phyloP scores from a whole-genome alignment of 2,797 vertebrate species.

The Pelodytes ibericus region DNA sequence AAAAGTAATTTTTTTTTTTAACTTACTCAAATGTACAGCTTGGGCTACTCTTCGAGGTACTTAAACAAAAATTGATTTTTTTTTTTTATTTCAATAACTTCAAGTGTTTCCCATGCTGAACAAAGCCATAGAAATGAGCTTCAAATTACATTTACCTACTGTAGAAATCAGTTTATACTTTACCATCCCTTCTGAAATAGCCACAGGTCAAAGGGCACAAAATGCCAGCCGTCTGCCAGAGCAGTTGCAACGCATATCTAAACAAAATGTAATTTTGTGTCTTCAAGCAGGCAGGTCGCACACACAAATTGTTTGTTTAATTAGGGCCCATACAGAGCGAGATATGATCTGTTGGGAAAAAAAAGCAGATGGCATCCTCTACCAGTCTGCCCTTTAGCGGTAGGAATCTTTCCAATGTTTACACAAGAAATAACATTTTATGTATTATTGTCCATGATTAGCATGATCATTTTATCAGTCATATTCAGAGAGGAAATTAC shows the following conservation, averaged over 20 bases:
- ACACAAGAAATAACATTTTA: slow-evolving; percentile 54
- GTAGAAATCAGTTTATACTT: slow-evolving; percentile 13
- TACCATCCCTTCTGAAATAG: slow-evolving; percentile 23
- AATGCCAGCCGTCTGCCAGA: slow-evolving; percentile 37
- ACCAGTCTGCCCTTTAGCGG: slow-evolving; percentile 48
- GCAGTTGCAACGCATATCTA: slow-evolving; percentile 21
- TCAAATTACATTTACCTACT: slow-evolving; percentile 38
- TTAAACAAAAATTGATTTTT: slow-evolving; percentile 51
- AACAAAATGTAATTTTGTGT: slow-evolving; percentile 45
- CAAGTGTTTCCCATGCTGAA: slow-evolving; percentile 19
- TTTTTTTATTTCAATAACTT: slow-evolving; percentile 45
- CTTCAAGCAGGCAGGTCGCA: slow-evolving; percentile 40
- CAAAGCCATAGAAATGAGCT: slow-evolving; percentile 3
- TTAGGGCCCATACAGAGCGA: slow-evolving; percentile 53
- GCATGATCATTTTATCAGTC: slow-evolving; percentile 45
- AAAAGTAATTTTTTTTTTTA: slow-evolving; percentile 38
- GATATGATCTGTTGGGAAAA: slow-evolving; percentile 50
- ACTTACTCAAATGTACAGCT: slow-evolving; percentile 31
- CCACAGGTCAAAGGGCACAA: slow-evolving; percentile 31
- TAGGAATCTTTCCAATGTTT: slow-evolving; percentile 52
- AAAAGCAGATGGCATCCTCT: slow-evolving; percentile 47
- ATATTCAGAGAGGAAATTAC: slow-evolving; percentile 36
- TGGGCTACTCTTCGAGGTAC: slow-evolving; percentile 28
- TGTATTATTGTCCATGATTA: slow-evolving; percentile 45
- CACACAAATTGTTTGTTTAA: slow-evolving; percentile 54